Evolutionary conservation across 1,140 invertebrate species (phyloP).

Genomic region (Periplaneta americana): DNA sequence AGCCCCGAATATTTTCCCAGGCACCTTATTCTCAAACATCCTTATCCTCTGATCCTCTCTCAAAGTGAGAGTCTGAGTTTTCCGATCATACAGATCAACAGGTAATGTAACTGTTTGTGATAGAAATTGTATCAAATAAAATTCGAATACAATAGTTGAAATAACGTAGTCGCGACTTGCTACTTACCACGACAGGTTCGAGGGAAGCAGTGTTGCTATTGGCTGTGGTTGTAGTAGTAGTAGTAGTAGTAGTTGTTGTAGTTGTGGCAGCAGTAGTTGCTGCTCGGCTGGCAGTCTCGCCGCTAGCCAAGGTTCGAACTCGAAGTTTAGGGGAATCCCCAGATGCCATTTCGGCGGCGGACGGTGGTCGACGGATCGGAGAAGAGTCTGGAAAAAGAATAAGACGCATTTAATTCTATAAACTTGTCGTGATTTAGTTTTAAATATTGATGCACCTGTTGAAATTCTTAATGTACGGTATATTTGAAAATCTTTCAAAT

Average conservation of each 20-base stretch:
- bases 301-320: neutral
- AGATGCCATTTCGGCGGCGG: neutral
- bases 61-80: no score
- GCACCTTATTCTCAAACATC: no score
- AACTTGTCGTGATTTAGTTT: neutral
- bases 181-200: neutral
- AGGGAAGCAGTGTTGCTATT: neutral
- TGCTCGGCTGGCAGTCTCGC: neutral
- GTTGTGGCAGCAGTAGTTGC: neutral
- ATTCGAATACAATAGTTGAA: no score
- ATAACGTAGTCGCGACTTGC: no score
- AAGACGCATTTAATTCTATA: neutral
- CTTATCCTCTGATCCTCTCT: no score
- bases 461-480: no score
- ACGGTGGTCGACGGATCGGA: conserved; percentile 1
- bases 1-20: no score
- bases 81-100: no score
- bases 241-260: neutral
- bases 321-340: conserved; percentile 14
- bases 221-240: neutral
- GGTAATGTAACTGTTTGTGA: no score
- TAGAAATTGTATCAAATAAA: no score
- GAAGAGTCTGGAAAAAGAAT: neutral
- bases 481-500: no score
- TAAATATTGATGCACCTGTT: no score